These are phyloP conservation scores for Cryptotis parvus DNA, from an alignment of 2,113 vertebrate species.

Conservation along the genomic window DNA sequence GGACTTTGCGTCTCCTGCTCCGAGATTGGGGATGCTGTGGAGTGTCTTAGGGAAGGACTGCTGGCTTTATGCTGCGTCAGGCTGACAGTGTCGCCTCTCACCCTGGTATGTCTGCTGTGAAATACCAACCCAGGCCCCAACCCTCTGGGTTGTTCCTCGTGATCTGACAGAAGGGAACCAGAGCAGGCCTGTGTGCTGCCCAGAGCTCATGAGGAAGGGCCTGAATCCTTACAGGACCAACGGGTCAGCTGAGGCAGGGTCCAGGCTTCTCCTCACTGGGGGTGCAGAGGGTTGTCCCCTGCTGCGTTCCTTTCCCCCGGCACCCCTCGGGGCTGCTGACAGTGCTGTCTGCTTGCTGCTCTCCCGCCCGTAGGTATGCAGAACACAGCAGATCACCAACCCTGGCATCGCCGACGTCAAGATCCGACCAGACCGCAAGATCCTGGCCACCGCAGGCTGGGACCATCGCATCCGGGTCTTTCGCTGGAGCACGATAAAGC, in stretches of 20 bases:
- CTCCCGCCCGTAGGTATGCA: conserved; percentile 85
- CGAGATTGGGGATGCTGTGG: background rate
- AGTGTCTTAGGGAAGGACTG: background rate
- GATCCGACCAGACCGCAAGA: conserved; percentile 91
- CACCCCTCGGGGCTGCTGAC: background rate
- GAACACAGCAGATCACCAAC: conserved; percentile 90
- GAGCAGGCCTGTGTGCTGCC: background rate
- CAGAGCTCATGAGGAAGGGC: background rate
- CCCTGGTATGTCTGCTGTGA: background rate
- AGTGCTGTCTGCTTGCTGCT: background rate
- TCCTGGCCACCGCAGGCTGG: conserved; percentile 95
- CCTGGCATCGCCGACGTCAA: conserved; percentile 93
- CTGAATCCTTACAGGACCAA: background rate
- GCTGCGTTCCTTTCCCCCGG: background rate
- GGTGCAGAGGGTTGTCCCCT: background rate
- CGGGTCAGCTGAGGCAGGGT: background rate
- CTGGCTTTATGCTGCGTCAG: background rate
- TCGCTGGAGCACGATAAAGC: conserved; percentile 93
- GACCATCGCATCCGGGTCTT: conserved; percentile 95
- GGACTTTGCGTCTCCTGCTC: background rate
- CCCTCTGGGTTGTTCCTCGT: background rate
- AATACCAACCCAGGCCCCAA: background rate
- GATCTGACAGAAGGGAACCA: background rate
- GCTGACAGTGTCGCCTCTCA: background rate
- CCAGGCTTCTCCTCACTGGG: background rate